Evolutionary conservation across 2,113 vertebrate species (phyloP).

Genomic region (Hippocampus comes): DNA sequence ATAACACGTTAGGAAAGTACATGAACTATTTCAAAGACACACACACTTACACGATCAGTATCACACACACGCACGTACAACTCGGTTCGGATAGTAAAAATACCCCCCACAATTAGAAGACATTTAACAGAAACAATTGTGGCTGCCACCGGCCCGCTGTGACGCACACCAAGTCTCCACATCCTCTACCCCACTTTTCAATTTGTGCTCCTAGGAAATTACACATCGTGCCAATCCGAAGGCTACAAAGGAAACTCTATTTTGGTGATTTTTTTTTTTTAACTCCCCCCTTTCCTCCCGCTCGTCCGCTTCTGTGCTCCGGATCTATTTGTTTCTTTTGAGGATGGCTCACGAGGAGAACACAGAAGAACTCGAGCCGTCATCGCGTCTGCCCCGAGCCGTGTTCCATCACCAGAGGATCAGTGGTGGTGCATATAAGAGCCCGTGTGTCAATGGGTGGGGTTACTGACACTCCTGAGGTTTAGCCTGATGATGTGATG

Average conservation of each 20-base stretch:
- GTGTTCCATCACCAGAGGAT: slow-evolving; percentile 57
- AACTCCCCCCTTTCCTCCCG: neutral
- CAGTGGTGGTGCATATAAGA: slow-evolving; percentile 32
- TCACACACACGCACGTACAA: neutral
- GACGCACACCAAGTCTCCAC: slow-evolving; percentile 4
- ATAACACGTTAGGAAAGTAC: neutral
- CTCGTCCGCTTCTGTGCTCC: slow-evolving; percentile 36
- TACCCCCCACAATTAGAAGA: neutral
- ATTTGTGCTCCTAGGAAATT: slow-evolving; percentile 51
- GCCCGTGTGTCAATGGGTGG: too few species aligned
- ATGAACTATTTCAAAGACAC: neutral
- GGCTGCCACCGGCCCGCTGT: neutral
- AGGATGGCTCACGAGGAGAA: slow-evolving; percentile 60
- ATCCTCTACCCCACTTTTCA: slow-evolving; percentile 31
- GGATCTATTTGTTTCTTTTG: slow-evolving; percentile 65
- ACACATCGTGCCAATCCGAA: slow-evolving; percentile 54
- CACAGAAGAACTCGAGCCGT: slow-evolving; percentile 56
- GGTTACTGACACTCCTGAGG: too few species aligned
- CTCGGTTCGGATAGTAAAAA: neutral
- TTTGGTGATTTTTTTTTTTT: slow-evolving; percentile 22
- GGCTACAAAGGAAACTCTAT: slow-evolving; percentile 53
- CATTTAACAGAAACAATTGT: neutral
- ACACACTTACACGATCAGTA: neutral
- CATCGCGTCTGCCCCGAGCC: slow-evolving; percentile 55
- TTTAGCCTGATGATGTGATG: too few species aligned